Conservation (phyloP, 2,113 vertebrate genomes). For the Cephalophus harveyi region DNA sequence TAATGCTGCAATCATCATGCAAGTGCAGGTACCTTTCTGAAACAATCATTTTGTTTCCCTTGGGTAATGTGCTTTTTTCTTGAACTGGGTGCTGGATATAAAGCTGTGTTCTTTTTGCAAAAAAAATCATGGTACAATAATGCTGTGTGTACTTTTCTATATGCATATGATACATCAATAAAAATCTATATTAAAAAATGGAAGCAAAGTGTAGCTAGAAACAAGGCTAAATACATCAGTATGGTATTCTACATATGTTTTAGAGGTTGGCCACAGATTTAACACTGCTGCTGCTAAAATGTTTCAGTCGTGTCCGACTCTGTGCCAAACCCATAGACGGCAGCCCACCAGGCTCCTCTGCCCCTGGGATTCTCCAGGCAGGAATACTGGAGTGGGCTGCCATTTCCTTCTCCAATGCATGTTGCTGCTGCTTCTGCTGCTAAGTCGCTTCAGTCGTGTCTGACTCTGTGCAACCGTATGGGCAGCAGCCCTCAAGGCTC, state of each 20-base stretch:
- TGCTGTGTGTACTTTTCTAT: background rate
- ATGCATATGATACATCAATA: background rate
- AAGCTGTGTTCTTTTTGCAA: background rate
- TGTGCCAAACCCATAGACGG: too few relatives aligned
- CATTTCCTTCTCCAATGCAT: too few relatives aligned
- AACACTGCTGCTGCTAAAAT: background rate
- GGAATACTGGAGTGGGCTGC: too few relatives aligned
- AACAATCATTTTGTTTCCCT: background rate
- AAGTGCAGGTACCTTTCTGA: background rate
- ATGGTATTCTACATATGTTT: background rate
- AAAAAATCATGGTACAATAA: background rate
- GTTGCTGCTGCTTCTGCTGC: background rate
- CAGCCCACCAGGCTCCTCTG: too few relatives aligned
- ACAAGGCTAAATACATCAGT: background rate
- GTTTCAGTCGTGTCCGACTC: too few relatives aligned
- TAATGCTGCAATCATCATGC: background rate
- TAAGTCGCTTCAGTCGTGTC: background rate
- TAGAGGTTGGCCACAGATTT: background rate
- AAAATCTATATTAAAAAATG: conserved; percentile 6
- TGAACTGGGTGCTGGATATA: background rate
- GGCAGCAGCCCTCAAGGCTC: background rate
- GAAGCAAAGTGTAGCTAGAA: background rate
- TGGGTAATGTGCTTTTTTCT: background rate
- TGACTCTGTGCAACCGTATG: rapidly evolving
- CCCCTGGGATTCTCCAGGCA: too few relatives aligned